Percentiles rank a stretch among this genome's conserved stretches.
Conservation (phyloP, 2,888 invertebrate species). For the Macrophya alboannulata region DNA sequence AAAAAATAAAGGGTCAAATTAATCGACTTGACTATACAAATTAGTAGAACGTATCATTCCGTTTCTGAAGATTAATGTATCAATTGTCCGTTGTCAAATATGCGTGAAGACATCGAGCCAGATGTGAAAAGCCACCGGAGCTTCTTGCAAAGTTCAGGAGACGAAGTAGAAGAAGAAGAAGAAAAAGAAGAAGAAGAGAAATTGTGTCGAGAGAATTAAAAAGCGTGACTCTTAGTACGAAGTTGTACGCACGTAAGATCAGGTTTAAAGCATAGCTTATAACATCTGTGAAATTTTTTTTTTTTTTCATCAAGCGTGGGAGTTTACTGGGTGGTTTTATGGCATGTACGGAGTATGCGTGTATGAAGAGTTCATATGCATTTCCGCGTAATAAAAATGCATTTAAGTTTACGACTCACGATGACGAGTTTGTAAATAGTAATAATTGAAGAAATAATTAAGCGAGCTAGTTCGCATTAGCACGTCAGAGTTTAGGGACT, state of each 20-base stretch:
- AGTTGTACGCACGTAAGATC: neutral
- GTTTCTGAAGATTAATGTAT: conserved; percentile 5
- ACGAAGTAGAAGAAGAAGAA: conserved; percentile 10
- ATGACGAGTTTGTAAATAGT: neutral
- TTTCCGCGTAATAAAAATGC: conserved; percentile 64
- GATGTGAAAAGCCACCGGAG: neutral
- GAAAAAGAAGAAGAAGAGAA: neutral
- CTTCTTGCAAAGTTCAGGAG: conserved; percentile 1
- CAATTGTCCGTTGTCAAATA: conserved; percentile 19
- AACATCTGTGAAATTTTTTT: conserved; percentile 62
- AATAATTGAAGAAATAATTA: neutral
- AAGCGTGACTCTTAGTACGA: neutral
- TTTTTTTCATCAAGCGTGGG: conserved; percentile 71
- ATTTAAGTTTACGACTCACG: conserved; percentile 45
- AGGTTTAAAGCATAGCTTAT: neutral
- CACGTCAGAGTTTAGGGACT: neutral
- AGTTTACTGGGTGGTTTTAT: conserved; percentile 59
- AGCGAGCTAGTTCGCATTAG: neutral
- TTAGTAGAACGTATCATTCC: neutral
- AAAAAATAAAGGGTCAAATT: neutral
- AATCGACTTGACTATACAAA: neutral
- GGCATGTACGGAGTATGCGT: neutral
- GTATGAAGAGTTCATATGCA: conserved; percentile 55
- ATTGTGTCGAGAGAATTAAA: conserved; percentile 4
- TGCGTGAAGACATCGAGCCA: neutral